Evolutionary conservation across 2,888 invertebrate genomes (phyloP).

Genomic region (Nomada hirtipes): DNA sequence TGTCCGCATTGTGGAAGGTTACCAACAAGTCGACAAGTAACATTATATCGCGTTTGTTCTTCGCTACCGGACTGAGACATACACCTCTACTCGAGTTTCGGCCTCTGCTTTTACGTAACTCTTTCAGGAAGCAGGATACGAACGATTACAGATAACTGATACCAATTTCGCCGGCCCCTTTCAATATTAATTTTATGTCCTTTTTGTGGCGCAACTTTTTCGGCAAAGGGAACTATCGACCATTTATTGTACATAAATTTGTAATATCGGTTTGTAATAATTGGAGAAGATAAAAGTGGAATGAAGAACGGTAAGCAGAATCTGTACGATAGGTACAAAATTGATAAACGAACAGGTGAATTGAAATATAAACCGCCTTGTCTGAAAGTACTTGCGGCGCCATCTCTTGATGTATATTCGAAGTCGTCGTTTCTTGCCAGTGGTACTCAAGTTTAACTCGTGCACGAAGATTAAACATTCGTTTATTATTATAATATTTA

Average conservation of each 20-base stretch:
- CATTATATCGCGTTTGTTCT: conserved; percentile 71
- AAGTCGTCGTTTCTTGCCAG: conserved; percentile 63
- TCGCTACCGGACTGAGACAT: conserved; percentile 71
- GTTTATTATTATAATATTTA: too few relatives aligned
- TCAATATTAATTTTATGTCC: too few relatives aligned
- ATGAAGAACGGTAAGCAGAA: too few relatives aligned
- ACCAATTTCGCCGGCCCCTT: too few relatives aligned
- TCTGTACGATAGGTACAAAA: too few relatives aligned
- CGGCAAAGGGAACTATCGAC: too few relatives aligned
- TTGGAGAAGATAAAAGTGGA: neutral
- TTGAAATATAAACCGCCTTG: neutral
- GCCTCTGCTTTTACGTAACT: conserved; percentile 60
- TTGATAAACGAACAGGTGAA: neutral
- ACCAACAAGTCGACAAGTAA: conserved; percentile 60
- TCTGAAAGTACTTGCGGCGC: conserved; percentile 63
- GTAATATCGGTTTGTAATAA: neutral
- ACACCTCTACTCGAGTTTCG: conserved; percentile 69
- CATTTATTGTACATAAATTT: neutral
- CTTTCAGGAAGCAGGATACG: conserved; percentile 38
- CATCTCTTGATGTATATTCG: conserved; percentile 71
- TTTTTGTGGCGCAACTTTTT: neutral
- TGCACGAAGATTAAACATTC: too few relatives aligned
- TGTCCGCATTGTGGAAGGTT: conserved; percentile 60
- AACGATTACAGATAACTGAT: neutral
- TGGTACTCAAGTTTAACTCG: conserved; percentile 54